Percentiles rank a stretch among this genome's conserved stretches.
phyloP scores from a whole-genome alignment of 2,113 vertebrate genomes.

The Campylomormyrus numenius region DNA sequence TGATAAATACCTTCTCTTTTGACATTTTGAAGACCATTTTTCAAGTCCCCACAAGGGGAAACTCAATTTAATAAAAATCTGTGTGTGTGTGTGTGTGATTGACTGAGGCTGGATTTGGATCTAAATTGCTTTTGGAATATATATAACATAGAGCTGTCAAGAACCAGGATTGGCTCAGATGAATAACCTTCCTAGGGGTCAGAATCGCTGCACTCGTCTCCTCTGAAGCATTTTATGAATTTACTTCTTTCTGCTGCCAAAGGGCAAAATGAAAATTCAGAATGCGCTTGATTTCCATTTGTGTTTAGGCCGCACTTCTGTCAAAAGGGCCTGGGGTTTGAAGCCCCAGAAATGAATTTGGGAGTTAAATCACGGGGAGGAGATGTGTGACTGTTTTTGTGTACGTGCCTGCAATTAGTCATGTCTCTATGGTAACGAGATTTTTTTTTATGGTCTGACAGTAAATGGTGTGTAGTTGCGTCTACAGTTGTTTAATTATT shows the following conservation, averaged over 20 bases:
- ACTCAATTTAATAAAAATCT: neutral
- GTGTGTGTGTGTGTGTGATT: neutral
- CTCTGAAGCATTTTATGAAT: neutral
- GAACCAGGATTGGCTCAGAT: slow-evolving; percentile 28
- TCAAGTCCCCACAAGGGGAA: neutral
- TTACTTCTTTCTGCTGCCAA: neutral
- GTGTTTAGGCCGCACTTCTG: neutral
- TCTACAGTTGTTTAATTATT: neutral
- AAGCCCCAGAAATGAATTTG: neutral
- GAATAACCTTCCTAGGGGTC: slow-evolving; percentile 38
- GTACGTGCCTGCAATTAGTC: neutral
- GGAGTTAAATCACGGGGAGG: neutral
- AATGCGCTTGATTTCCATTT: neutral
- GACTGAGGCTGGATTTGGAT: slow-evolving; percentile 26
- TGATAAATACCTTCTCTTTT: neutral
- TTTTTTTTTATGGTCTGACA: neutral
- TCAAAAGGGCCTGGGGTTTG: neutral
- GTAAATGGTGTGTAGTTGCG: neutral
- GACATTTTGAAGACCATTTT: neutral
- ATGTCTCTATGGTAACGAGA: neutral
- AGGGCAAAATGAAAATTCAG: neutral
- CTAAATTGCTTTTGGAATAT: slow-evolving; percentile 30
- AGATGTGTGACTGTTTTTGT: neutral
- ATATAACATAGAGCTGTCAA: slow-evolving; percentile 4
- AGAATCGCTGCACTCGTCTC: slow-evolving; percentile 38